These are phyloP conservation scores for Bufo gargarizans DNA, from an alignment of 2,113 vertebrate species.

Conservation along the genomic window DNA sequence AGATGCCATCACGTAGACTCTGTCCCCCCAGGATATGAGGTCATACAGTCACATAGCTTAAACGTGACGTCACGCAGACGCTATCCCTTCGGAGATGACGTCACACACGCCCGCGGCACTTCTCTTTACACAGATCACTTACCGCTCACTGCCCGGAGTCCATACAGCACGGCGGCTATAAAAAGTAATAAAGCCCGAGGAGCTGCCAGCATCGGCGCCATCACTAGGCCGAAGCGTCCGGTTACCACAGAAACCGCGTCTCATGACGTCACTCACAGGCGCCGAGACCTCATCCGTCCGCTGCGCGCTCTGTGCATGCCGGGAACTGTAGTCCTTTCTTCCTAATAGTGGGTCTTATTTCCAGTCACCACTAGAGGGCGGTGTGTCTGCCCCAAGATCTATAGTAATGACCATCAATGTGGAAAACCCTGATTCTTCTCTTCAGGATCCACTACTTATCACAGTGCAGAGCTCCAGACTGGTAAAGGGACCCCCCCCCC, in stretches of 20 bases:
- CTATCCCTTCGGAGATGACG: not conserved
- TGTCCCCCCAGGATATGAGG: too few relatives aligned
- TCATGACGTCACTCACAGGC: not conserved
- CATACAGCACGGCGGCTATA: not conserved
- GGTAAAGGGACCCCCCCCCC: too few relatives aligned
- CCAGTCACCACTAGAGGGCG: not conserved
- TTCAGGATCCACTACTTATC: too few relatives aligned
- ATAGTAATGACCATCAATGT: too few relatives aligned
- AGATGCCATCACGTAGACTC: not conserved
- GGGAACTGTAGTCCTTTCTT: constrained; percentile 8
- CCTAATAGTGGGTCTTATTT: too few relatives aligned
- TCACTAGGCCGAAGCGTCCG: constrained; percentile 25
- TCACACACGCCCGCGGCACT: not conserved
- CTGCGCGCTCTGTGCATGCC: not conserved
- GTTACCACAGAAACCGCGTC: constrained; percentile 19
- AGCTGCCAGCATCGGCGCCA: not conserved
- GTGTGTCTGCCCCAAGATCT: not conserved
- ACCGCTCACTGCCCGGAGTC: not conserved
- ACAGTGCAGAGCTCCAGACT: too few relatives aligned
- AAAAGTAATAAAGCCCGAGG: not conserved
- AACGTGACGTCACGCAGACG: not conserved
- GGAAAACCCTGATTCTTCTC: too few relatives aligned
- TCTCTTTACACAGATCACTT: not conserved
- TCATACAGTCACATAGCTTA: too few relatives aligned
- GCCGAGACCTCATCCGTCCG: not conserved